These are phyloP conservation scores for Uropetala carovei DNA, from an alignment of 2,888 invertebrate species.

Conservation along the genomic window DNA sequence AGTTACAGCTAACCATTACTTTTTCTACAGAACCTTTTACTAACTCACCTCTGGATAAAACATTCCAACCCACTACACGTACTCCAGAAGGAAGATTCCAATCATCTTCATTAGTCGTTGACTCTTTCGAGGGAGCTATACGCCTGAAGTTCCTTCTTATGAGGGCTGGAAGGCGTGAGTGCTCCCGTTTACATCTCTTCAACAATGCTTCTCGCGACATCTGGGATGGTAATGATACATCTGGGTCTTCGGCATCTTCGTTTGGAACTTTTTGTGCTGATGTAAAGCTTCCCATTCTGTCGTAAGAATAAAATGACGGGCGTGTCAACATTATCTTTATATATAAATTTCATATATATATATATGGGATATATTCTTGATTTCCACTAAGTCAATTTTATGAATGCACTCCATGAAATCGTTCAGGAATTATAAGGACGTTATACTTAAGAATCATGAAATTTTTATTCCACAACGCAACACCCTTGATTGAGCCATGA, in stretches of 20 bases:
- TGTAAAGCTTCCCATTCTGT: constrained; percentile 85
- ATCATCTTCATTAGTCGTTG: constrained; percentile 71
- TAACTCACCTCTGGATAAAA: constrained; percentile 75
- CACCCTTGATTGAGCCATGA: too few species aligned
- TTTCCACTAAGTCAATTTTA: neutral
- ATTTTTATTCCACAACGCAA: neutral
- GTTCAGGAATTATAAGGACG: neutral
- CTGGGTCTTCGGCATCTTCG: constrained; percentile 80
- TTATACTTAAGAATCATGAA: neutral
- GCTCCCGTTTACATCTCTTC: constrained; percentile 77
- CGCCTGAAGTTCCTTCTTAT: constrained; percentile 74
- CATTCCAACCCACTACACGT: constrained; percentile 75
- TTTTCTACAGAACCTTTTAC: neutral
- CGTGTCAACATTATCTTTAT: neutral
- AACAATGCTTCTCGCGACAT: constrained; percentile 77
- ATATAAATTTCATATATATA: neutral
- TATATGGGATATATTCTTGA: neutral
- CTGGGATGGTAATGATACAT: constrained; percentile 74
- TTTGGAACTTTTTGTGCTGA: constrained; percentile 82
- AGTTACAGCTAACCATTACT: too few species aligned
- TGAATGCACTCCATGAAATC: neutral
- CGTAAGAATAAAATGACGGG: constrained; percentile 67
- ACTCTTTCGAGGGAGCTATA: neutral
- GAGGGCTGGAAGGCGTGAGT: constrained; percentile 75
- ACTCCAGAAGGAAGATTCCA: constrained; percentile 72